These are phyloP conservation scores for Penaeus japonicus DNA, from an alignment of 1,140 invertebrate species.

Conservation along the genomic window DNA sequence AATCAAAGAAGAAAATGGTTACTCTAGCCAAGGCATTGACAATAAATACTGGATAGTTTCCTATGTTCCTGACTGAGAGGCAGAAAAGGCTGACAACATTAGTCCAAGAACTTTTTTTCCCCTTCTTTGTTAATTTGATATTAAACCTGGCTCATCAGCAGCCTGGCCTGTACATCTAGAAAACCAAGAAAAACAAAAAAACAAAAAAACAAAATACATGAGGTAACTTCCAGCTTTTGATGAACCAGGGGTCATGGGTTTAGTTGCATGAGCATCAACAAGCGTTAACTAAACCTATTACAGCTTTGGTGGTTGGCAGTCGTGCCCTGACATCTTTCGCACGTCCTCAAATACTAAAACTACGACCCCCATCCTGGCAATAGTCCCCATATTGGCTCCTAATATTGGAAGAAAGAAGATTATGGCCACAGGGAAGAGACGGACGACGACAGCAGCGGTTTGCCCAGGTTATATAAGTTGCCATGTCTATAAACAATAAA, in stretches of 20 bases:
- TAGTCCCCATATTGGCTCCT: constrained; percentile 29
- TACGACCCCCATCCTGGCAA: not conserved
- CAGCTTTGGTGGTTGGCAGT: constrained; percentile 13
- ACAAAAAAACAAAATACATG: no score
- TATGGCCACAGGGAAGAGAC: constrained; percentile 41
- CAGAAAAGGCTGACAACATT: not conserved
- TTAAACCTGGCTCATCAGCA: no score
- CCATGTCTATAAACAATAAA: not conserved
- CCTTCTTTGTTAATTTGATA: not conserved
- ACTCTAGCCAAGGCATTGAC: constrained; percentile 10
- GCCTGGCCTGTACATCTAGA: no score
- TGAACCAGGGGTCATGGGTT: not conserved
- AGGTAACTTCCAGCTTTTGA: no score
- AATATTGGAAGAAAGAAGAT: constrained; percentile 33
- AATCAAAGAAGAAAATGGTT: not conserved
- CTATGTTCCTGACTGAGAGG: not conserved
- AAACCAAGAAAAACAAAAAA: no score
- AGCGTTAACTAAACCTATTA: constrained; percentile 16
- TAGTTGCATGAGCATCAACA: constrained; percentile 28
- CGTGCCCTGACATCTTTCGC: not conserved
- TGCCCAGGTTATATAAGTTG: constrained; percentile 19
- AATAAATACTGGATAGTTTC: constrained; percentile 19
- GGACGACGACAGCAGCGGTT: constrained; percentile 29
- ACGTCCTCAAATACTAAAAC: not conserved
- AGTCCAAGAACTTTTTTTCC: not conserved